Conservation (phyloP, 2,888 invertebrate genomes). For the Torymus texanus region DNA sequence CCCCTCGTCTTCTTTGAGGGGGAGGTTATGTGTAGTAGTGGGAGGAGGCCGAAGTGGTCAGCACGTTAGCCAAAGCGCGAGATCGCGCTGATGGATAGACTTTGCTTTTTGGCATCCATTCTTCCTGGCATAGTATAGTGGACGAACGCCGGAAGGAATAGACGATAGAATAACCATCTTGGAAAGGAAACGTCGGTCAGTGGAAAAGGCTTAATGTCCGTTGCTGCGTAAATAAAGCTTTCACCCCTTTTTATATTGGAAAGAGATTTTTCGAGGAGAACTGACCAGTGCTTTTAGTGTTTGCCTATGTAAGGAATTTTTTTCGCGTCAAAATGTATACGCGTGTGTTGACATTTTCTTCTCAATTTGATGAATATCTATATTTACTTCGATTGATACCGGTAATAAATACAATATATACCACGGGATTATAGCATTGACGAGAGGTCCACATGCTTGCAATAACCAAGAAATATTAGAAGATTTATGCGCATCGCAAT, state of each 20-base stretch:
- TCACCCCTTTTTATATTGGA: conserved; percentile 44
- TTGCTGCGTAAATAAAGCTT: conserved; percentile 40
- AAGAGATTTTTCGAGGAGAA: conserved; percentile 23
- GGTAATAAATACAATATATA: too few relatives aligned
- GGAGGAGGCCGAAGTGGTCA: conserved; percentile 34
- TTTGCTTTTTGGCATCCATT: conserved; percentile 43
- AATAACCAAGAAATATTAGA: too few relatives aligned
- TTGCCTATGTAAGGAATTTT: not conserved
- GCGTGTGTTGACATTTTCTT: too few relatives aligned
- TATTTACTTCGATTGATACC: too few relatives aligned
- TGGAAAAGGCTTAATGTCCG: conserved; percentile 49
- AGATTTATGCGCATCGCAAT: too few relatives aligned
- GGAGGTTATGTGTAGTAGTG: too few relatives aligned
- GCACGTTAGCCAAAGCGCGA: conserved; percentile 25
- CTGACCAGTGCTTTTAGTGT: conserved; percentile 36
- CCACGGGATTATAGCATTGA: too few relatives aligned
- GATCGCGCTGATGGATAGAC: conserved; percentile 41
- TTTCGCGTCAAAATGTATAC: too few relatives aligned
- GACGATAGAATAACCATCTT: conserved; percentile 48
- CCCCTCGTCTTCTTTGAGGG: not conserved
- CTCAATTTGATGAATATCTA: too few relatives aligned
- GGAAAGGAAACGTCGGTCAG: conserved; percentile 50
- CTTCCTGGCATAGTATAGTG: not conserved
- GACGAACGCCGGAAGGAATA: not conserved
- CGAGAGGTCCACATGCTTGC: too few relatives aligned